Evolutionary conservation across 2,888 invertebrate genomes (phyloP), one percentile per base, ranked within the genome.

Genomic region (Glomeris marginata): DNA sequence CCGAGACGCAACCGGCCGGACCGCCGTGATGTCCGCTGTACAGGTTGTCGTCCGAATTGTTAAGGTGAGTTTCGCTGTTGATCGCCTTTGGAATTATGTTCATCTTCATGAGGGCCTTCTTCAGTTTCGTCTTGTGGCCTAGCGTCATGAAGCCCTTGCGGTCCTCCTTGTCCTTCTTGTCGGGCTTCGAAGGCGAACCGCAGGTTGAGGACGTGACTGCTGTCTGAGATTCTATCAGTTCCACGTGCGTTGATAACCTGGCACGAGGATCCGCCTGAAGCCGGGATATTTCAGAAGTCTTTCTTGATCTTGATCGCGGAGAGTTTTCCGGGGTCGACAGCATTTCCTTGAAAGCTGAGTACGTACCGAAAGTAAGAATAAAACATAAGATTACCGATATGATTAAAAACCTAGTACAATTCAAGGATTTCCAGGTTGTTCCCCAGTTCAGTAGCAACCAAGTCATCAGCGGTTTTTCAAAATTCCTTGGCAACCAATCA

Each of bases 31-130:
- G 28, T 5, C 28, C 28, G 41, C 56, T 54, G 47, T 58, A 58
- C 15, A 58, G 52, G 45, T 56, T 58, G 50, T 58, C 58, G 47
- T 58, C 58, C 6, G 57, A 58, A 49, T 55, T 58, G 45, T 57
- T 58, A 42, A 58, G 40, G 33, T 57, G 58, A 47, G 57, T 54
- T 54, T 59, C 59, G 47, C 58, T 57, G 45, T 58, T 57, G 11
- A 56, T 47, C 37, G 53, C 62, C 54, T 63, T 63, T 22, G 62
- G 59, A 49, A 64, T 73, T 55, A 84, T 80, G 57, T 79, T 66
- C 68, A 84, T 84, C 72, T 84, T 86, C 61, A 84, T 84, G 60
- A 86, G 73, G 62, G 91, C 80, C 67, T 88, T 90, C 77, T 90
- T 85, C 60, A 91, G 70, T 60, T 84, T 75, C 58, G 82, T 76